Evolutionary conservation across 2,888 invertebrate genomes (phyloP).

Genomic region (Gasteruption jaculator): DNA sequence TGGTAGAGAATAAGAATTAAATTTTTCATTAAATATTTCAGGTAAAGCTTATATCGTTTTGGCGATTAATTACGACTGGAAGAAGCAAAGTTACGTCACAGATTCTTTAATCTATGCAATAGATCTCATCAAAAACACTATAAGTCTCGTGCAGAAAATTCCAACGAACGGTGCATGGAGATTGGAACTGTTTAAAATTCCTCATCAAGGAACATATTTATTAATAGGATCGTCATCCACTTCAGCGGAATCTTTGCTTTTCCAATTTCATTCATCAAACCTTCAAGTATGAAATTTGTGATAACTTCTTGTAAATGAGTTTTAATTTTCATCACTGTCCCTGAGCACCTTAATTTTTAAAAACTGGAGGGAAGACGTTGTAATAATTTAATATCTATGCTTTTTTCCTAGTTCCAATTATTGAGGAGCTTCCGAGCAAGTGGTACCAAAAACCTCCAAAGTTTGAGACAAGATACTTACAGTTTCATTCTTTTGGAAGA

Average conservation of each 20-base stretch:
- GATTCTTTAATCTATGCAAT: slow-evolving; percentile 34
- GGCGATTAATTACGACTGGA: slow-evolving; percentile 35
- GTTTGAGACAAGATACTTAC: slow-evolving; percentile 24
- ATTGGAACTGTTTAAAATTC: slow-evolving; percentile 30
- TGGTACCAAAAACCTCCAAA: slow-evolving; percentile 32
- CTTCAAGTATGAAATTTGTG: neutral
- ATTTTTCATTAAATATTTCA: slow-evolving; percentile 17
- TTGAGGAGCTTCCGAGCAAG: slow-evolving; percentile 31
- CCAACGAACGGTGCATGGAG: slow-evolving; percentile 32
- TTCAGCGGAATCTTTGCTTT: slow-evolving; percentile 29
- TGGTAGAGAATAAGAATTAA: no score
- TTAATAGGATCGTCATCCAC: slow-evolving; percentile 31
- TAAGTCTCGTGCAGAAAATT: slow-evolving; percentile 27
- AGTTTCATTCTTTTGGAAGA: slow-evolving; percentile 37
- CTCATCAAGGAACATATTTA: slow-evolving; percentile 21
- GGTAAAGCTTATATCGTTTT: slow-evolving; percentile 32
- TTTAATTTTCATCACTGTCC: neutral
- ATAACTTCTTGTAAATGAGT: no score
- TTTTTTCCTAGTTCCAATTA: slow-evolving; percentile 26
- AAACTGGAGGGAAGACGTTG: neutral
- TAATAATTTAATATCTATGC: neutral
- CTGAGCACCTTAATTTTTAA: neutral
- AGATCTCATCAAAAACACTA: slow-evolving; percentile 19
- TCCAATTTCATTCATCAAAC: slow-evolving; percentile 23
- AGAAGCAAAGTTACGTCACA: slow-evolving; percentile 24